A percentile compares a stretch with the other conserved stretches of the same genome.
Evolutionary conservation across 2,797 vertebrate genomes (phyloP).

Genomic region (Gephyroberyx darwinii): DNA sequence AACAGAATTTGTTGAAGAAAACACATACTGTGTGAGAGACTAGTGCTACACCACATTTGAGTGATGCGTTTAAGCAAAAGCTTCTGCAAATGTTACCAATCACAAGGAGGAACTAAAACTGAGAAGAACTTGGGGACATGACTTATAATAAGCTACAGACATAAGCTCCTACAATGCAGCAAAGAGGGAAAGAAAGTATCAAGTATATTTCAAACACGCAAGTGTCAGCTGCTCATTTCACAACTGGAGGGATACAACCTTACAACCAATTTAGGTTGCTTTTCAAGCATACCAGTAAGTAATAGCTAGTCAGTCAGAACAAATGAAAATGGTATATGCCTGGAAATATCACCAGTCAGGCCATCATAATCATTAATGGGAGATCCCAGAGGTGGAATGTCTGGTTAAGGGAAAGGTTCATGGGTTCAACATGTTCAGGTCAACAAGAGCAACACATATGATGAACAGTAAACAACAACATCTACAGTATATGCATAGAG

Average conservation of each 20-base stretch:
- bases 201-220: constrained; percentile 14
- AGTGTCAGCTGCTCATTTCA: background rate
- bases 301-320: background rate
- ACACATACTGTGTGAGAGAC: background rate
- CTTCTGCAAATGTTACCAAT: too few relatives aligned
- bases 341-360: background rate
- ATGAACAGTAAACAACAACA: background rate
- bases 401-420: constrained; percentile 10
- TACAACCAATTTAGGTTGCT: too few relatives aligned
- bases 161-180: background rate
- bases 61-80: background rate
- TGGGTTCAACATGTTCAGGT: background rate
- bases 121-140: too few relatives aligned
- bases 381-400: constrained; percentile 6
- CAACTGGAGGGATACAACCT: background rate
- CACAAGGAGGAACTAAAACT: too few relatives aligned
- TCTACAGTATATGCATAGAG: too few relatives aligned
- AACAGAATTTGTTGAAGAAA: background rate
- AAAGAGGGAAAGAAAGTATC: background rate
- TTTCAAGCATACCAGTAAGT: background rate
- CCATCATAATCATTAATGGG: background rate
- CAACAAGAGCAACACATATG: background rate
- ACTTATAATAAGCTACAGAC: too few relatives aligned
- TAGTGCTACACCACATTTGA: background rate
- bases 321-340: background rate